Conservation (phyloP, 37 sponge, comb jelly and placozoan species). For the Beroe ovata region DNA sequence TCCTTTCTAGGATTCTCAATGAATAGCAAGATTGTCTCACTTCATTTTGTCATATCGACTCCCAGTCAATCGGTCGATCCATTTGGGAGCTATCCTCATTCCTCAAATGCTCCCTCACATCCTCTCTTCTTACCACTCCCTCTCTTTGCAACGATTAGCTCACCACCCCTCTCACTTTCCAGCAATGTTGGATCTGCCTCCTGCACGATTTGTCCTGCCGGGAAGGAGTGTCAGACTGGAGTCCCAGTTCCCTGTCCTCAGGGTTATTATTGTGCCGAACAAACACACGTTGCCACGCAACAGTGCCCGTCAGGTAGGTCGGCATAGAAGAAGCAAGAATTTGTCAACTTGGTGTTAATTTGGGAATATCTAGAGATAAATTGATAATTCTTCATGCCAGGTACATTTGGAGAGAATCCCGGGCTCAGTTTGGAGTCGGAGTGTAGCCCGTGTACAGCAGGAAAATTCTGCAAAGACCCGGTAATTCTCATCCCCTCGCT, state of each 20-base stretch:
- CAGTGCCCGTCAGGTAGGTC: conserved; percentile 31
- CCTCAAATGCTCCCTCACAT: no score
- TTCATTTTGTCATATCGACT: no score
- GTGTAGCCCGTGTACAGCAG: conserved; percentile 39
- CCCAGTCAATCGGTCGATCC: no score
- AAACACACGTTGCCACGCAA: not conserved
- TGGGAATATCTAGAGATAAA: no score
- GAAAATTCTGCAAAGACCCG: conserved; percentile 45
- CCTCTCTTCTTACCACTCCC: no score
- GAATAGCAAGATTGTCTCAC: no score
- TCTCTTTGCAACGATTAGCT: no score
- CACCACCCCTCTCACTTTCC: not conserved
- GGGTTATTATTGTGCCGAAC: conserved; percentile 16
- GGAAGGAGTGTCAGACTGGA: conserved; percentile 4
- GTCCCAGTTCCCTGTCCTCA: not conserved
- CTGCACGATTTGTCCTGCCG: conserved; percentile 33
- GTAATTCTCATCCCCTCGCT: conserved; percentile 33
- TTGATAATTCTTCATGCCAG: not conserved
- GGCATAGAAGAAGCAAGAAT: no score
- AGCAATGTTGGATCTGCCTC: not conserved
- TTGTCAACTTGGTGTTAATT: no score
- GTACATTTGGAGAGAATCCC: conserved; percentile 19
- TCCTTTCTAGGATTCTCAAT: no score
- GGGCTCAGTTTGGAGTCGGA: not conserved
- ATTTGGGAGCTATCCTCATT: no score